Conservation (phyloP, 2,113 vertebrate genomes). For the Tragelaphus scriptus region DNA sequence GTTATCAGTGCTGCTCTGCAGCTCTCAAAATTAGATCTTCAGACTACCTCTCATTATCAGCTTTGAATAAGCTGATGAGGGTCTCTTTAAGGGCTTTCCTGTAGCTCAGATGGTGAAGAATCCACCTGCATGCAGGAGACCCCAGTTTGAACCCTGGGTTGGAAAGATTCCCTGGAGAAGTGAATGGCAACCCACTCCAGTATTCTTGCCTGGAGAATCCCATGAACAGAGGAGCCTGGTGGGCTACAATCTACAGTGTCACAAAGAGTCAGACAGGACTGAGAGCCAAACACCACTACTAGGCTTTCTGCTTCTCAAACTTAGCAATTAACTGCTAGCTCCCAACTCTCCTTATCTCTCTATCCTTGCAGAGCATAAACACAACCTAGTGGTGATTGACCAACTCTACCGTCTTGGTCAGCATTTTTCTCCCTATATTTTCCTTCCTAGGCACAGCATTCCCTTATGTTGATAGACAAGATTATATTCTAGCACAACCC, state of each 20-base stretch:
- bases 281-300: background rate
- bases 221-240: background rate
- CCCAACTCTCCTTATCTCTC: background rate
- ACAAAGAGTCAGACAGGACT: accelerated
- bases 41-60: background rate
- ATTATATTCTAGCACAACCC: background rate
- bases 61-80: background rate
- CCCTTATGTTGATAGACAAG: background rate
- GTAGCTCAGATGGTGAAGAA: background rate
- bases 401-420: background rate
- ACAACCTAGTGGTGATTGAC: background rate
- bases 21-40: background rate
- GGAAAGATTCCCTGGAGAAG: background rate
- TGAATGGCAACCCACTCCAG: background rate
- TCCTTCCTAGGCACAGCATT: background rate
- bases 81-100: background rate
- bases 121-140: background rate
- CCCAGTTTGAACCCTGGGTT: background rate
- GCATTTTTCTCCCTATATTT: background rate
- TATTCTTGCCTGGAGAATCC: background rate
- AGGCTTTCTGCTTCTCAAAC: background rate
- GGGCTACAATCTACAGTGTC: background rate
- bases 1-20: background rate
- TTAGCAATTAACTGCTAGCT: background rate
- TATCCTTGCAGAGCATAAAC: background rate